Conservation (phyloP, 2,113 vertebrate species). For the Periophthalmus modestus region DNA sequence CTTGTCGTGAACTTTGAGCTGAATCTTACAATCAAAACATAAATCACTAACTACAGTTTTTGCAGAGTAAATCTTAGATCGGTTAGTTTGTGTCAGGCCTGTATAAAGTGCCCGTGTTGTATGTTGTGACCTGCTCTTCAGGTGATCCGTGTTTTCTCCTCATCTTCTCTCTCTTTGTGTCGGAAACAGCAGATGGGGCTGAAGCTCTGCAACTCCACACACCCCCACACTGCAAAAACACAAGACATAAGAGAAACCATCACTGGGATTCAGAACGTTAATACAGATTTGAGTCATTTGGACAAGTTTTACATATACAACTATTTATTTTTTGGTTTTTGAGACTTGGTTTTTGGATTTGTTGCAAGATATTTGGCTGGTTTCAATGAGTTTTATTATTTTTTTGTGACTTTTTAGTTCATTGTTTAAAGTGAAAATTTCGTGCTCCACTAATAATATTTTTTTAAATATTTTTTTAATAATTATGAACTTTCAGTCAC, state of each 20-base stretch:
- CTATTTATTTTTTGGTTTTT: no score
- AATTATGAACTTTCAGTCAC: no score
- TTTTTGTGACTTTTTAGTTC: no score
- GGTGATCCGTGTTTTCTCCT: slow-evolving; percentile 22
- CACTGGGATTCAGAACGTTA: not conserved
- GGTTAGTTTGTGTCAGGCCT: slow-evolving; percentile 28
- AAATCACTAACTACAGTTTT: slow-evolving; percentile 1
- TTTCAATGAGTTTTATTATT: no score
- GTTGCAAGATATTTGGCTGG: no score
- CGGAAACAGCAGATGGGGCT: slow-evolving; percentile 74
- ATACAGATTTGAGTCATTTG: not conserved
- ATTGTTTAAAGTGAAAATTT: no score
- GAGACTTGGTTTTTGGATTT: no score
- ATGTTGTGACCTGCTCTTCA: slow-evolving; percentile 23
- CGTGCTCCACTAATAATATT: no score
- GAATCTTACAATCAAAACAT: no score
- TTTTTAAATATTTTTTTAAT: no score
- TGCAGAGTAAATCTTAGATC: slow-evolving; percentile 1
- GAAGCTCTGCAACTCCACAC: slow-evolving; percentile 43
- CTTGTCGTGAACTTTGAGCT: no score
- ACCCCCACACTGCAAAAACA: not conserved
- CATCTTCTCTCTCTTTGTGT: slow-evolving; percentile 44
- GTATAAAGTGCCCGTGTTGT: slow-evolving; percentile 11
- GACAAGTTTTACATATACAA: not conserved
- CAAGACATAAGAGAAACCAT: not conserved